Conservation (phyloP, 1,140 invertebrate species). For the Ladona fulva region DNA sequence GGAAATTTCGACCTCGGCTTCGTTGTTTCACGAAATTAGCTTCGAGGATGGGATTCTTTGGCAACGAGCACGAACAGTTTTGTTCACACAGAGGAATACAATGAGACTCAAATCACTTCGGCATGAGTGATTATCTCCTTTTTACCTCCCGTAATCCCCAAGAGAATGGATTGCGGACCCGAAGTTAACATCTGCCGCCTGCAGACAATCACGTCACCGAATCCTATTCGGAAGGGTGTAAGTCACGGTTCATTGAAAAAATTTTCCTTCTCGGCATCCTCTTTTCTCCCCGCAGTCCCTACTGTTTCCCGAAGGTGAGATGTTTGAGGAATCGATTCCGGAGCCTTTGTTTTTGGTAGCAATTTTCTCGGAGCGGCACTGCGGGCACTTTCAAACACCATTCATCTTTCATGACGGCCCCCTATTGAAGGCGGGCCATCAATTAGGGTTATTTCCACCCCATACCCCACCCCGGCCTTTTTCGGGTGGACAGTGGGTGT, state of each 20-base stretch:
- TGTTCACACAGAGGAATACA: no score
- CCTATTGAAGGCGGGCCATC: not conserved
- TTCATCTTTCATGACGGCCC: not conserved
- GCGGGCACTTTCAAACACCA: not conserved
- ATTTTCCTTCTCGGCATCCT: not conserved
- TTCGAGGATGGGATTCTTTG: no score
- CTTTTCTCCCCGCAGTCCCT: not conserved
- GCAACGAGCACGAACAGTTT: no score
- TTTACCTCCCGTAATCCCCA: no score
- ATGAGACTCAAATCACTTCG: no score
- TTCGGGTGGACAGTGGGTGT: no score
- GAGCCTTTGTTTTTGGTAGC: not conserved
- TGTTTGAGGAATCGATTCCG: not conserved
- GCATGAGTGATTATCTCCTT: no score
- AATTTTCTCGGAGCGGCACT: not conserved
- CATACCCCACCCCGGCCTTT: not conserved
- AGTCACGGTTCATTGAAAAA: not conserved
- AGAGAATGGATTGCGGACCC: no score
- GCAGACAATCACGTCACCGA: not conserved
- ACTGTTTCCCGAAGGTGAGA: not conserved
- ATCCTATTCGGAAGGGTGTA: not conserved
- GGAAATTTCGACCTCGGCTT: no score
- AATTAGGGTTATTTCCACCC: not conserved
- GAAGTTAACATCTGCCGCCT: not conserved
- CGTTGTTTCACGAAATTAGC: no score